Base-by-base conservation (phyloP, 2,113 vertebrate genomes). In the Labeo rohita region DNA sequence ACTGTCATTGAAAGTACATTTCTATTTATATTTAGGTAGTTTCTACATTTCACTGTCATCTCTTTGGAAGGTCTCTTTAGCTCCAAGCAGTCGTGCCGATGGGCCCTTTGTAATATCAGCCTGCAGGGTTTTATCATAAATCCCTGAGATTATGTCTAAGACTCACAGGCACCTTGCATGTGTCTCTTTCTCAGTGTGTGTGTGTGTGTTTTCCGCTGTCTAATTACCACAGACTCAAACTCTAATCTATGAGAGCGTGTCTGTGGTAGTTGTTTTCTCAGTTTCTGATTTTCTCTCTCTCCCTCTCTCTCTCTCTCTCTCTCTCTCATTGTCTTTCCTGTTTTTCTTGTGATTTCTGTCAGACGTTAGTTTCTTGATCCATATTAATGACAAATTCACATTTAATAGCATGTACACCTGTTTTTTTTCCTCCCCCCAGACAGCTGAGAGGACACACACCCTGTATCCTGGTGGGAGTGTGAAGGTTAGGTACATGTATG, bases 401-500 rank as follows among this genome's bases (percentile, higher is more conserved):
- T 80, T 73, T 84, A 61, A 65, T 59, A 74, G 61, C 74, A 86
- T 45, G 43, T 65, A 81, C 36, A 52, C 23, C 70, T 52, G 83
- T 66, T 70, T 70, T 52, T 49, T 87, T 88, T 88, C 93, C 89
- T 89, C 91, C 90, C 92, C 80, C 81, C 39, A 47, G 9, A 93
- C 94, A 94, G 93, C 93, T 95, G 93, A 93, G 52, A 90, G 88
- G 91, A 93, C 93, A 93, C 89, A 93, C 93, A 91, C 90, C 89
- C 68, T 84, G 77, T 89, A 90, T 91, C 91, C 92, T 84, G 0
- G 90, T 61, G 91, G 92, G 88, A 89, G 88, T 72, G 56, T 87
- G 90, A 93, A 93, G 93, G 92, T 93, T 92, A 93, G 84, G 91
- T 85, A 28, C 36, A 77, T 84, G 74, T 89, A 43, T 76, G 45